Percentiles rank a stretch among this genome's conserved stretches.
Conservation (phyloP, 2,888 invertebrate species). For the Parnassius smintheus region DNA sequence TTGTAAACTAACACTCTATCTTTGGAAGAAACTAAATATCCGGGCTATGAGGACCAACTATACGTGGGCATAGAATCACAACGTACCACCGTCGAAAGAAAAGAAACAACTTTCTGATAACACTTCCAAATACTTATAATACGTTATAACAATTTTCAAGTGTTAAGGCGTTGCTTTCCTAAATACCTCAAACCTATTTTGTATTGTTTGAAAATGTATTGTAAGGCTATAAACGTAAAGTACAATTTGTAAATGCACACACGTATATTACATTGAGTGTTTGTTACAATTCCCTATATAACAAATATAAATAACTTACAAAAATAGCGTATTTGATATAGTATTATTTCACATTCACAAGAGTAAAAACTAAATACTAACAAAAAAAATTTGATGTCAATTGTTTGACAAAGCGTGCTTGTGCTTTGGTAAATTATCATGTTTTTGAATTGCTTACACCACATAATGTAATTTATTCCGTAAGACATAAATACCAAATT, state of each 20-base stretch:
- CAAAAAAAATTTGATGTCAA: neutral
- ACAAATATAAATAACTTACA: conserved; percentile 26
- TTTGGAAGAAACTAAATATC: conserved; percentile 75
- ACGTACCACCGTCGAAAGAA: conserved; percentile 33
- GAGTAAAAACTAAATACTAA: neutral
- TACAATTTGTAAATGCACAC: conserved; percentile 7
- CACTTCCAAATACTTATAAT: conserved; percentile 46
- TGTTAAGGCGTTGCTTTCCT: conserved; percentile 40
- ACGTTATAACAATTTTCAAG: conserved; percentile 40
- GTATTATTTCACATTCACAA: neutral
- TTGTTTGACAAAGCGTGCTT: neutral
- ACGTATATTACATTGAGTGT: conserved; percentile 26
- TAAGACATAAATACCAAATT: conserved; percentile 1
- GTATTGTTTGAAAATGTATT: neutral
- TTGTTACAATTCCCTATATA: conserved; percentile 17
- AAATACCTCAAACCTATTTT: neutral
- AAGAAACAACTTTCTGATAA: conserved; percentile 38
- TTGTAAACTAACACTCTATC: conserved; percentile 71
- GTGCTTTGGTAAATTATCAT: neutral
- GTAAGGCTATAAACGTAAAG: neutral
- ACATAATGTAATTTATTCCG: neutral
- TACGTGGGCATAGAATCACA: conserved; percentile 41
- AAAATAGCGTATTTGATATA: conserved; percentile 23
- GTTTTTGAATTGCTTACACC: too few species aligned
- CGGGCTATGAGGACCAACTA: conserved; percentile 49